phyloP scores from a whole-genome alignment of 2,113 vertebrate genomes.

The Dendropsophus ebraccatus region DNA sequence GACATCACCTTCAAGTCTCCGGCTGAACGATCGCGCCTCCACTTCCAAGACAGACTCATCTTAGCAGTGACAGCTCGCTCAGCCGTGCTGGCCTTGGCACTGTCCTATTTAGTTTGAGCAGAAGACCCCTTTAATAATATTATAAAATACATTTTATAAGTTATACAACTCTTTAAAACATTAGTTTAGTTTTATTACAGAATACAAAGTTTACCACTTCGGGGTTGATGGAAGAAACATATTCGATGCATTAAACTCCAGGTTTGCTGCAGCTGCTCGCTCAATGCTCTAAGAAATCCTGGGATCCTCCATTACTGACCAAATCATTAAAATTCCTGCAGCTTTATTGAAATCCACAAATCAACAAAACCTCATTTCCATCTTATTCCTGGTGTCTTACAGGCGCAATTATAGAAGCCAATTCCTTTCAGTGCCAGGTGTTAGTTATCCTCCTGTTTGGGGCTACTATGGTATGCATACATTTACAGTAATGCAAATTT shows the following conservation, averaged over 20 bases:
- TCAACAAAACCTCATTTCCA: slow-evolving; percentile 7
- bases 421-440: neutral
- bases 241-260: neutral
- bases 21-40: too few species aligned
- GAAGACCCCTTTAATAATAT: too few species aligned
- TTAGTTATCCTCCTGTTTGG: neutral
- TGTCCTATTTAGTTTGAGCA: too few species aligned
- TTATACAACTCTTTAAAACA: neutral
- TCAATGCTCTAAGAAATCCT: neutral
- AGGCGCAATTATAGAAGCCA: neutral
- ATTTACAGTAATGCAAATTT: slow-evolving; percentile 5
- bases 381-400: neutral
- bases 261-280: neutral
- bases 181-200: neutral
- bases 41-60: too few species aligned
- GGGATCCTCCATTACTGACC: neutral
- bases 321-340: neutral
- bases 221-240: neutral
- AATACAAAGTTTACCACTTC: neutral
- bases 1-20: too few species aligned
- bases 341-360: slow-evolving; percentile 17
- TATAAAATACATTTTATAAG: neutral
- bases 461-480: neutral
- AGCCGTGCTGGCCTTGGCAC: too few species aligned
- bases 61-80: too few species aligned